Evolutionary conservation across 1,140 invertebrate species (phyloP).

Genomic region (Heliconius congener): DNA sequence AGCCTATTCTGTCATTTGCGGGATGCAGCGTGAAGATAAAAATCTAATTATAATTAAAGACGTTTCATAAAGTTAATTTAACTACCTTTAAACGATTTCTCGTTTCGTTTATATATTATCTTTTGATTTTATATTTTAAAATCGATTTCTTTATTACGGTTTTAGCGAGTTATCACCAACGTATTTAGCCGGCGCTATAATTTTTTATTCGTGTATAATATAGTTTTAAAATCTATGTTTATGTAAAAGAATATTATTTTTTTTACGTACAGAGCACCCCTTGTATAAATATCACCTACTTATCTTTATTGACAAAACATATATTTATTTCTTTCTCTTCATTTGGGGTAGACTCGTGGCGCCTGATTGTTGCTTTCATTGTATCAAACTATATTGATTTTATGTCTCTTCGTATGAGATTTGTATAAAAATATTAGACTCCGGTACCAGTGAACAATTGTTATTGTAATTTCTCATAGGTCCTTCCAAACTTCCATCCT

Average conservation of each 20-base stretch:
- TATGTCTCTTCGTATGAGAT: neutral
- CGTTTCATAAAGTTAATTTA: no score
- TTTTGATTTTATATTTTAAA: no score
- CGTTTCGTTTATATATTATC: no score
- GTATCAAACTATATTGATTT: slow-evolving; percentile 6
- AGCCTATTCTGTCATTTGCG: no score
- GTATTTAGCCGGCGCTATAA: neutral
- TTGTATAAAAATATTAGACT: neutral
- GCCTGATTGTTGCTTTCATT: neutral
- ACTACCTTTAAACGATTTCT: no score
- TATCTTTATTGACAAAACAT: neutral
- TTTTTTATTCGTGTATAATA: neutral
- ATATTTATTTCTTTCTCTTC: neutral
- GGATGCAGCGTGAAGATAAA: no score
- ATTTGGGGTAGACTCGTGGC: neutral
- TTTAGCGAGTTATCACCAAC: neutral
- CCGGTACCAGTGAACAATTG: no score
- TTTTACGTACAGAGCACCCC: neutral
- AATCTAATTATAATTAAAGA: no score
- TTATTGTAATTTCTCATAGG: neutral
- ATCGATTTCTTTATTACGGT: no score
- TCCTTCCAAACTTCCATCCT: neutral
- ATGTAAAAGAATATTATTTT: neutral
- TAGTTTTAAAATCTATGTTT: neutral
- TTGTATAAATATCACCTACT: neutral